A percentile compares a stretch with the other conserved stretches of the same genome.
Evolutionary conservation across 2,797 vertebrate genomes (phyloP).

Genomic region (Enoplosus armatus): DNA sequence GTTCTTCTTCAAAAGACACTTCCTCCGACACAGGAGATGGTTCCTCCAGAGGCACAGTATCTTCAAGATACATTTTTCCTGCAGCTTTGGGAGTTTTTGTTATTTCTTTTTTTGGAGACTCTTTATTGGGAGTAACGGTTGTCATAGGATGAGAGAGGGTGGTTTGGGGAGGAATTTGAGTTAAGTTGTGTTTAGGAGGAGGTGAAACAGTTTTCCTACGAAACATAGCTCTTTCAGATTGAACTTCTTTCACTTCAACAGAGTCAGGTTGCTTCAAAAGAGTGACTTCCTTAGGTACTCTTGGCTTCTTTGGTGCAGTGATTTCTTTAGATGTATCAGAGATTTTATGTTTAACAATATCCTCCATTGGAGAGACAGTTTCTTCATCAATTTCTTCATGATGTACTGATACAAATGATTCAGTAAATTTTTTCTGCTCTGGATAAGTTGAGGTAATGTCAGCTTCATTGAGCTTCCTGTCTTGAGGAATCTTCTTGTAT

Average conservation of each 20-base stretch:
- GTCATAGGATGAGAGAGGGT: background rate
- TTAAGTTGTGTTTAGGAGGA: slow-evolving; percentile 25
- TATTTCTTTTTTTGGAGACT: background rate
- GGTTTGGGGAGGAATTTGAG: background rate
- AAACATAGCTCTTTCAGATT: slow-evolving; percentile 70
- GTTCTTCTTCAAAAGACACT: slow-evolving; percentile 7
- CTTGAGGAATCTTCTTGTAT: slow-evolving; percentile 15
- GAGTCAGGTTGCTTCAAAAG: slow-evolving; percentile 7
- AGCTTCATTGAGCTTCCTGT: background rate
- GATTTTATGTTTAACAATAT: background rate
- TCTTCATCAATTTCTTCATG: slow-evolving; percentile 15
- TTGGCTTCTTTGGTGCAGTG: slow-evolving; percentile 2
- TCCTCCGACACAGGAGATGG: background rate
- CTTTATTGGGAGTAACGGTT: slow-evolving; percentile 54
- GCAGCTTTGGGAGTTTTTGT: background rate
- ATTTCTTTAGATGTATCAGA: slow-evolving; percentile 24
- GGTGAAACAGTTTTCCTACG: background rate
- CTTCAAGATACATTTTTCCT: slow-evolving; percentile 4
- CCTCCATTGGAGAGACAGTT: background rate
- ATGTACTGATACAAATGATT: background rate
- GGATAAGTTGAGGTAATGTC: background rate
- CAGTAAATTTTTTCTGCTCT: background rate
- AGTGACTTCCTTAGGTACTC: slow-evolving; percentile 7
- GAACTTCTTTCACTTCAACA: background rate
- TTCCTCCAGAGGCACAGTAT: slow-evolving; percentile 6